Evolutionary conservation across 2,888 invertebrate genomes (phyloP).

Genomic region (Aphodius sticticus): DNA sequence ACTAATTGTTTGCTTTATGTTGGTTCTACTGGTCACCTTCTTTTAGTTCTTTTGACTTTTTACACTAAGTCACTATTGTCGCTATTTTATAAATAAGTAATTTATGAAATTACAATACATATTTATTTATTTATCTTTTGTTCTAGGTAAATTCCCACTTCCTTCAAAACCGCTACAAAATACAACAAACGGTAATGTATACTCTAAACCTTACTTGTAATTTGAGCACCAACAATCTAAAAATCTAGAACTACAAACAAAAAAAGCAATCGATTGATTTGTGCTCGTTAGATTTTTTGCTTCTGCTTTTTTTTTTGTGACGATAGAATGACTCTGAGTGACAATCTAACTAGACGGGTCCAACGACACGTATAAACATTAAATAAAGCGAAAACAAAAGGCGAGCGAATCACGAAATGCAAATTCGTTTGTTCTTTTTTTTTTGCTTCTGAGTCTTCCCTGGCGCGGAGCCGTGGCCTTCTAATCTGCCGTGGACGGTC

Average conservation of each 20-base stretch:
- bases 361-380: constrained; percentile 17
- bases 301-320: not conserved
- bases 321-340: not conserved
- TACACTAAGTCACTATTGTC: too few species aligned
- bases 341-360: not conserved
- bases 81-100: too few species aligned
- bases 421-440: constrained; percentile 40
- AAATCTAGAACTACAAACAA: not conserved
- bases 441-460: constrained; percentile 34
- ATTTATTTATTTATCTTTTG: too few species aligned
- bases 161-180: too few species aligned
- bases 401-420: constrained; percentile 46
- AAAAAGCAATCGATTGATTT: not conserved
- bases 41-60: too few species aligned
- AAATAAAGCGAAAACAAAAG: constrained; percentile 36
- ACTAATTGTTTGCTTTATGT: too few species aligned
- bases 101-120: too few species aligned
- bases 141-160: too few species aligned
- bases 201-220: not conserved
- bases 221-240: not conserved
- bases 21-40: too few species aligned
- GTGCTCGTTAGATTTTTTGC: constrained; percentile 7
- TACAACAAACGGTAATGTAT: too few species aligned
- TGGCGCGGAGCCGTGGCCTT: constrained; percentile 29
- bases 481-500: constrained; percentile 37